A percentile compares a stretch with the other conserved stretches of the same genome.
phyloP scores from a whole-genome alignment of 2,797 vertebrate species.

The Hoplostethus atlanticus region DNA sequence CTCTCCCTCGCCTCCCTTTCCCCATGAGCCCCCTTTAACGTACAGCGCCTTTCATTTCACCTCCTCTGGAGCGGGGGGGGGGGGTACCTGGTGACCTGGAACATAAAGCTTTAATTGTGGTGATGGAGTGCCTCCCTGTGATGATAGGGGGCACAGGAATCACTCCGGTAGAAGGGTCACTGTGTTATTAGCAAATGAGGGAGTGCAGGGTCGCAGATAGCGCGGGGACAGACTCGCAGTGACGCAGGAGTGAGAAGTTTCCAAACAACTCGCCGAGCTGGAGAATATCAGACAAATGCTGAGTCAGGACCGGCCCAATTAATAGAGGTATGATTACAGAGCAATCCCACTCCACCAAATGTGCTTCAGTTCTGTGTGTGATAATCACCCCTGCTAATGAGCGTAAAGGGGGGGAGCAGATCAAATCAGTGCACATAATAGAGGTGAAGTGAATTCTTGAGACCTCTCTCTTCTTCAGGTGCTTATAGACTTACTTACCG shows the following conservation, averaged over 20 bases:
- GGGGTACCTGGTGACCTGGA: constrained; percentile 58
- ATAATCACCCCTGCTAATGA: constrained; percentile 76
- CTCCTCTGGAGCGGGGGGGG: constrained; percentile 50
- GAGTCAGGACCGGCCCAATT: constrained; percentile 61
- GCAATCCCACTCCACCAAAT: constrained; percentile 47
- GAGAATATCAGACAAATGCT: constrained; percentile 35
- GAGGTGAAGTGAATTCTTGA: constrained; percentile 70
- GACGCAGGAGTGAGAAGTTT: constrained; percentile 28
- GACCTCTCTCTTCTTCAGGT: constrained; percentile 44
- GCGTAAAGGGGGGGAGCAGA: constrained; percentile 40
- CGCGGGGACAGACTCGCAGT: background rate
- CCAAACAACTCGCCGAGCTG: background rate
- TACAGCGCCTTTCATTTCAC: constrained; percentile 77
- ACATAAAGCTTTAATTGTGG: constrained; percentile 74
- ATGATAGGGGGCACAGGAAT: constrained; percentile 56
- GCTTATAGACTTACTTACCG: constrained; percentile 45
- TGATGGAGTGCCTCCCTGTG: constrained; percentile 57
- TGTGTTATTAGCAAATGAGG: constrained; percentile 58
- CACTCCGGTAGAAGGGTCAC: constrained; percentile 60
- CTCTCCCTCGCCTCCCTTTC: constrained; percentile 13
- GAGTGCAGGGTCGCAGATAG: constrained; percentile 12
- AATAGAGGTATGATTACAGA: constrained; percentile 54
- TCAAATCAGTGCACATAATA: constrained; percentile 65
- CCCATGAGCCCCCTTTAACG: constrained; percentile 42
- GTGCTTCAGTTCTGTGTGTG: constrained; percentile 51